Evolutionary conservation across 2,113 vertebrate species (phyloP).

Genomic region (human (Homo sapiens)): DNA sequence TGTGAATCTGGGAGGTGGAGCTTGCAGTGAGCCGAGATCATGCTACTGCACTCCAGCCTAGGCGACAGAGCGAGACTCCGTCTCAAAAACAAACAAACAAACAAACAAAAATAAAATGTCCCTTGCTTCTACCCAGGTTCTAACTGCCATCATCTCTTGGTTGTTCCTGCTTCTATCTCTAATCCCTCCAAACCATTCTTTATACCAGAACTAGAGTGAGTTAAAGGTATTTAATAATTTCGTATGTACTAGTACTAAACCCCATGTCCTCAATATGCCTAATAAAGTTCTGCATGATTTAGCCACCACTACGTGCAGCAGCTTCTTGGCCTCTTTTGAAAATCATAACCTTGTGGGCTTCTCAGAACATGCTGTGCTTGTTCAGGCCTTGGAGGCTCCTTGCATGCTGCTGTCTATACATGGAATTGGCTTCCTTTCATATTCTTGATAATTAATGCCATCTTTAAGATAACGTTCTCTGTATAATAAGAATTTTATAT

Average conservation of each 20-base stretch:
- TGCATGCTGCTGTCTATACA: not conserved
- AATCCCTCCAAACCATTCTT: not conserved
- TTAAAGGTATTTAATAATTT: not conserved
- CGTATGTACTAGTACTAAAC: not conserved
- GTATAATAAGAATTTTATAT: not conserved
- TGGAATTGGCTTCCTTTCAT: not conserved
- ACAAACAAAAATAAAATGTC: too few species aligned
- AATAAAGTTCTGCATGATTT: not conserved
- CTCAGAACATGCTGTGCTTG: not conserved
- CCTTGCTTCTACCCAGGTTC: not conserved
- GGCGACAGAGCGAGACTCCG: too few species aligned
- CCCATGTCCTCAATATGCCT: not conserved
- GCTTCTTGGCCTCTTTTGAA: not conserved
- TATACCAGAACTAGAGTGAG: not conserved
- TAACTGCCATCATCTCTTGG: not conserved
- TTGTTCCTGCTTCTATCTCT: not conserved
- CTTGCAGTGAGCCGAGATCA: too few species aligned
- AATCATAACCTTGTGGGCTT: not conserved
- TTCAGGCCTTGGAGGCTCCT: not conserved
- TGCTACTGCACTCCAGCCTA: too few species aligned
- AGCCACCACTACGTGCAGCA: too few species aligned
- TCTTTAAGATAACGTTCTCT: not conserved
- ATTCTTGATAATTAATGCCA: not conserved
- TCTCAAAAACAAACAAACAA: too few species aligned
- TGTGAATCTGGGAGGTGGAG: too few species aligned